Evolutionary conservation across 2,113 vertebrate species (phyloP), one percentile per base, ranked within the genome.

Genomic region (Crotophaga sulcirostris): DNA sequence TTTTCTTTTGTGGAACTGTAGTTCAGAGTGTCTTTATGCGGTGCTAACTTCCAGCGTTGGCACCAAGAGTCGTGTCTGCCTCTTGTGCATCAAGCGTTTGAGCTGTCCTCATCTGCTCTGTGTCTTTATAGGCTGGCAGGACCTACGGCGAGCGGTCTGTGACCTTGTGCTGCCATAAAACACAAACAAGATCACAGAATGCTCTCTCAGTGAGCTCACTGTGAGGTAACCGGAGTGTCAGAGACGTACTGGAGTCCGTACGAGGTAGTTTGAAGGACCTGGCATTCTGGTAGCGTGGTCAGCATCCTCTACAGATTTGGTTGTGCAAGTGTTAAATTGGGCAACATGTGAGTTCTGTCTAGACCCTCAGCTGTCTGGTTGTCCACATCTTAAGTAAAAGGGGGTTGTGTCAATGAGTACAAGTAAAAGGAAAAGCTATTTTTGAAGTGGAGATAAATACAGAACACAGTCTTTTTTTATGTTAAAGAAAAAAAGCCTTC

Each of bases 171-270:
- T 82, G 44, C 62, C 12, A 2, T 31, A 25, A 68, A 40, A 38
- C 68, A 86, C 26, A 34, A 38, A 49, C 20, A 23, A 23, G 44
- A 19, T 47, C 15, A 12, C 19, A 13, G 44, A 33, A 11, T 86
- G 40, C 33, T 87, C 21, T 89, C 10, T 23, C 12, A 4, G 13
- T 7, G 52, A 36, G 54, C 15, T n/a, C n/a, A n/a, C n/a, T 33
- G 17, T 33, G 25, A 16, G 5, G 20, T 74, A 52, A 31, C 45
- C 17, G 15, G 13, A 11, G 26, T 16, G 18, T 69, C 72, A 54
- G 29, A 81, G 72, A 24, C 5, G 0, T 62, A 3, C 4, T 1
- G 0, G 28, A n/a, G 47, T 33, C 51, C 1, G 0, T 4, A 38
- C 42, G 31, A 80, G 31, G 51, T 82, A 4, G 5, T 74, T 59